Evolutionary conservation across 1,140 invertebrate genomes (phyloP), one percentile per base, ranked within the genome.

Genomic region (Pissodes strobi): DNA sequence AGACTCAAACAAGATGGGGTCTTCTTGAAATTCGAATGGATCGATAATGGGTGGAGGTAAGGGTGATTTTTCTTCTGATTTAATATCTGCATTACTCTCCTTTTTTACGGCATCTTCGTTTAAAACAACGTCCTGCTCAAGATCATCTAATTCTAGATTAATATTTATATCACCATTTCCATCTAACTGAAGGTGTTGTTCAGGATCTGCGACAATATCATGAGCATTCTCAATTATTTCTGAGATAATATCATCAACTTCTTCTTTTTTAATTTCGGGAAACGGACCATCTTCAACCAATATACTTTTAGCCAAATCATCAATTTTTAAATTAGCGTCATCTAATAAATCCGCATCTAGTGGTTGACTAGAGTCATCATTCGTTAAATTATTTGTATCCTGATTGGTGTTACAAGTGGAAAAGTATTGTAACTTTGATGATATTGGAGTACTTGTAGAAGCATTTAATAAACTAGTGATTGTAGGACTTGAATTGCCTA

Each of bases 401-500:
- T 64, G 53, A 15, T 49, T 68, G 9, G 65, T 66, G 34, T 68
- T 43, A 17, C 45, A 27, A 55, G 21, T 45, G 67, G 21, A 64
- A 64, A 34, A 70, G 46, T 22, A 67, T 18, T 66, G 66, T n/a
- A 69, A 22, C 17, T 46, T 52, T 13, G 67, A 34, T 8, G 67
- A 58, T 17, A 69, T 74, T 10, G 79, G 70, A 17, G 80, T 68
- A 53, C 79, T 79, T 0, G 83, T 75, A 64, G 80, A 80, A 0
- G 84, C 82, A 51, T 80, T 82, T 21, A 86, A 73, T 38, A 86
- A 73, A 67, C 82, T 85, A 4, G 83, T 79, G 58, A 86, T 84
- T 10, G 83, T 85, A 3, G 83, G 83, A 34, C 82, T 82, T 9
- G 73, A 66, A 30, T 38, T 60, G 22, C 67, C 71, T 18, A 13